Percentiles rank a stretch among this genome's conserved stretches.
phyloP scores from a whole-genome alignment of 1,140 invertebrate genomes.

The Hermetia illucens region DNA sequence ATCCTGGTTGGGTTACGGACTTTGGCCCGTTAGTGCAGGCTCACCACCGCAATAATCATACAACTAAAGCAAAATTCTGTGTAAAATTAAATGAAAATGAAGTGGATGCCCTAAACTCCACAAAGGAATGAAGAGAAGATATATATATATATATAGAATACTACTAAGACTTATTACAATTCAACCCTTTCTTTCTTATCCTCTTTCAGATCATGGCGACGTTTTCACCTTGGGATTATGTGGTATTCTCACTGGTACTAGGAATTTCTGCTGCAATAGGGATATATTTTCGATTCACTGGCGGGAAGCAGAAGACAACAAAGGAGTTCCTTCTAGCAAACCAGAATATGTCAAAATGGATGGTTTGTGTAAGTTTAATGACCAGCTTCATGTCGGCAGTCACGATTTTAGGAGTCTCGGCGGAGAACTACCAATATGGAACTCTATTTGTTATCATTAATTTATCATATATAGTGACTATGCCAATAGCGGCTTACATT shows the following conservation, averaged over 20 bases:
- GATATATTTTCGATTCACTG: constrained; percentile 70
- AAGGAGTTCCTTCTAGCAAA: constrained; percentile 21
- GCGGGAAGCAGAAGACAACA: constrained; percentile 72
- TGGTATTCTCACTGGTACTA: constrained; percentile 45
- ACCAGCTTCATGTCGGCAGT: constrained; percentile 92
- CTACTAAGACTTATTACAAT: no score
- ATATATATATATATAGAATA: no score
- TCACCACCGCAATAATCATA: no score
- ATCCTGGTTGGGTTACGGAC: no score
- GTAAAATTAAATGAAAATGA: no score
- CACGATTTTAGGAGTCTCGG: constrained; percentile 72
- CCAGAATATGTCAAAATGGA: constrained; percentile 36
- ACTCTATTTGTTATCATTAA: constrained; percentile 76
- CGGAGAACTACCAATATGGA: constrained; percentile 73
- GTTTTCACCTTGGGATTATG: constrained; percentile 41
- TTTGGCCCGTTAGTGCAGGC: no score
- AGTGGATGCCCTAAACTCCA: no score
- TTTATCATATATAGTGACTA: constrained; percentile 63
- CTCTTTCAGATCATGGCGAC: no score
- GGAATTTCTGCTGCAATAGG: constrained; percentile 55
- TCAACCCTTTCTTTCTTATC: no score
- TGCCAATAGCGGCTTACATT: constrained; percentile 62
- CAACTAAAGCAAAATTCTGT: no score
- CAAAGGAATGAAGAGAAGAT: no score
- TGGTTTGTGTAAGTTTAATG: constrained; percentile 77